Evolutionary conservation across 2,113 vertebrate genomes (phyloP).

Genomic region (Erpornis zantholeuca): DNA sequence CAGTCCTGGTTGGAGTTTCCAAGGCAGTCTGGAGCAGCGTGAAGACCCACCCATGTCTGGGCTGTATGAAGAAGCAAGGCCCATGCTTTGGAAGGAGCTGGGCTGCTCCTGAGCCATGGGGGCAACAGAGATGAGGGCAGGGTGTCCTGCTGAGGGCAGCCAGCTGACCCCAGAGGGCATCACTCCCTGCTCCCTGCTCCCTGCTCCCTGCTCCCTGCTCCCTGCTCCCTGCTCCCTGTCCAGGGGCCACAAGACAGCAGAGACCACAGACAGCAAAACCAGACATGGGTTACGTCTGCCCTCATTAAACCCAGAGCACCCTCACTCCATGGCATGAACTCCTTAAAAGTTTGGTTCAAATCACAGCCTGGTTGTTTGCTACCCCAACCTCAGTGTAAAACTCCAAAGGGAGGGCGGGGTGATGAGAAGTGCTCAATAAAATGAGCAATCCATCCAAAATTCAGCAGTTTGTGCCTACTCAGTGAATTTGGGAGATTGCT

Average conservation of each 20-base stretch:
- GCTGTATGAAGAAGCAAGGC: neutral
- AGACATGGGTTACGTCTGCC: neutral
- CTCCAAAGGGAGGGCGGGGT: neutral
- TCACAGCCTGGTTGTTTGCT: neutral
- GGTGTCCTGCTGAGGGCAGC: neutral
- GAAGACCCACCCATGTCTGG: accelerated
- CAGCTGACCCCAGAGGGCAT: neutral
- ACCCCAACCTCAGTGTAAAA: neutral
- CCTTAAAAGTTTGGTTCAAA: neutral
- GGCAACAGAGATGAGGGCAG: neutral
- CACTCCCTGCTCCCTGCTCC: too few species aligned
- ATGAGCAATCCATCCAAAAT: neutral
- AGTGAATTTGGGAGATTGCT: neutral
- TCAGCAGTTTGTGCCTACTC: neutral
- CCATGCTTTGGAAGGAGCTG: neutral
- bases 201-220: too few species aligned
- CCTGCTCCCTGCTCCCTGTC: neutral
- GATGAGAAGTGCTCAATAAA: neutral
- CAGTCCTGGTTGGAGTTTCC: neutral
- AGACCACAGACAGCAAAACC: neutral
- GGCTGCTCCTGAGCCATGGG: neutral
- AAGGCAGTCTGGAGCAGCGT: neutral
- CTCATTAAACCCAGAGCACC: neutral
- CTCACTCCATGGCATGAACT: neutral
- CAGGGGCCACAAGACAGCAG: accelerated